phyloP scores from a whole-genome alignment of 2,797 vertebrate species.

The Phataginus tricuspis region DNA sequence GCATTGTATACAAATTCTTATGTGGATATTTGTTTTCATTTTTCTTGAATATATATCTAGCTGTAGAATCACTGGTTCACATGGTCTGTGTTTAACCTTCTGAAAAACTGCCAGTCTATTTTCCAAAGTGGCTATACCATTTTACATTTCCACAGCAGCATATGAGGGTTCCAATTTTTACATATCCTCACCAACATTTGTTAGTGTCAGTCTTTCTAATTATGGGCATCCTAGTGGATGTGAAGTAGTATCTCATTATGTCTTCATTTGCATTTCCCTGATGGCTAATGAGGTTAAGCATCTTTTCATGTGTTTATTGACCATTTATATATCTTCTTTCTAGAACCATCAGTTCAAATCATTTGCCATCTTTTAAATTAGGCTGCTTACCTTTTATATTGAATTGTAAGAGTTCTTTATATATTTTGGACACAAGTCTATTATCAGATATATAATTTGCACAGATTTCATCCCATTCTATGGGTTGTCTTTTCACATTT shows the following conservation, averaged over 20 bases:
- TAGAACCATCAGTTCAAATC: conserved; percentile 5
- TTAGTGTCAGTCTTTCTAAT: not conserved
- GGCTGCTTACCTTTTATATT: not conserved
- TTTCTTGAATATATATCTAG: not conserved
- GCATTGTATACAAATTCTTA: not conserved
- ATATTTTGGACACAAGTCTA: not conserved
- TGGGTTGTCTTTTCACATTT: not conserved
- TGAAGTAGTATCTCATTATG: not conserved
- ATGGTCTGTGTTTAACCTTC: not conserved
- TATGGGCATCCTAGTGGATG: not conserved
- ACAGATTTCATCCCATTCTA: conserved; percentile 22
- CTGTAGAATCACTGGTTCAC: not conserved
- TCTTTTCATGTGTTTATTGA: not conserved
- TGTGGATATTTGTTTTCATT: not conserved
- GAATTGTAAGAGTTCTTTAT: not conserved
- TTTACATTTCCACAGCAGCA: not conserved
- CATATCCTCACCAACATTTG: not conserved
- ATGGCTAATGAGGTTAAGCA: not conserved
- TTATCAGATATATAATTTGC: conserved; percentile 1
- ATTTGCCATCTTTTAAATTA: not conserved
- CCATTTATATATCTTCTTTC: not conserved
- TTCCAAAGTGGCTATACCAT: not conserved
- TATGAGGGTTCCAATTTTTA: not conserved
- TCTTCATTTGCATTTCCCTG: not conserved
- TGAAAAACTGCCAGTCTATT: not conserved